phyloP scores from a whole-genome alignment of 2,888 invertebrate genomes.

The Oscheius sp. region DNA sequence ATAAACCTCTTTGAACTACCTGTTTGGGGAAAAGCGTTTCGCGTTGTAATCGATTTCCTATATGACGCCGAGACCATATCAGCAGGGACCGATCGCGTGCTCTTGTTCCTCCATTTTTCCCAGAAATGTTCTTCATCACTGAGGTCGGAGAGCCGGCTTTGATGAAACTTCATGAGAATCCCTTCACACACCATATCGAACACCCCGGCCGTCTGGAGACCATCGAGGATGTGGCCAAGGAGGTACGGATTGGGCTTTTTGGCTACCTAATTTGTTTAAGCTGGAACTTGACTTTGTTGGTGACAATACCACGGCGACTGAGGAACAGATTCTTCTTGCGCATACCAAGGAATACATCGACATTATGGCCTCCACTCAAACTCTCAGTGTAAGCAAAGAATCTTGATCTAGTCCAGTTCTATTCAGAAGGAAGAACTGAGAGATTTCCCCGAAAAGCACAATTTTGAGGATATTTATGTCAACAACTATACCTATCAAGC shows the following conservation, averaged over 20 bases:
- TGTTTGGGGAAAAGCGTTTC: not conserved
- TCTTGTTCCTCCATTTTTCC: not conserved
- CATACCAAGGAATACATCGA: constrained; percentile 59
- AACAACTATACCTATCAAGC: constrained; percentile 59
- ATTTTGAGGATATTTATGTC: constrained; percentile 70
- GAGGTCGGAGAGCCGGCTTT: constrained; percentile 24
- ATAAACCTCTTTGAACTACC: not conserved
- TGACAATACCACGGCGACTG: constrained; percentile 20
- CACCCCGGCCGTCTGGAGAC: constrained; percentile 18
- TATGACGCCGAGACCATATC: not conserved
- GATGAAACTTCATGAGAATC: constrained; percentile 30
- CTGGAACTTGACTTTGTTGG: constrained; percentile 12
- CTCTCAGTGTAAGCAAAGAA: constrained; percentile 1
- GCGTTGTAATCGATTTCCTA: constrained; percentile 10
- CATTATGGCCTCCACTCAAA: constrained; percentile 13
- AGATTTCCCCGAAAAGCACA: constrained; percentile 45
- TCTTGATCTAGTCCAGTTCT: not conserved
- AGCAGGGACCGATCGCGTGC: not conserved
- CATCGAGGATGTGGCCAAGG: constrained; percentile 27
- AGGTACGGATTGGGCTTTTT: not conserved
- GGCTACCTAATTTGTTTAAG: constrained; percentile 3
- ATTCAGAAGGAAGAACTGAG: constrained; percentile 47
- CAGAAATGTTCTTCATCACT: constrained; percentile 25
- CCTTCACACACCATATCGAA: constrained; percentile 22
- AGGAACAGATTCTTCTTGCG: constrained; percentile 33